Conservation (phyloP, 2,113 vertebrate genomes). For the Zingel zingel region DNA sequence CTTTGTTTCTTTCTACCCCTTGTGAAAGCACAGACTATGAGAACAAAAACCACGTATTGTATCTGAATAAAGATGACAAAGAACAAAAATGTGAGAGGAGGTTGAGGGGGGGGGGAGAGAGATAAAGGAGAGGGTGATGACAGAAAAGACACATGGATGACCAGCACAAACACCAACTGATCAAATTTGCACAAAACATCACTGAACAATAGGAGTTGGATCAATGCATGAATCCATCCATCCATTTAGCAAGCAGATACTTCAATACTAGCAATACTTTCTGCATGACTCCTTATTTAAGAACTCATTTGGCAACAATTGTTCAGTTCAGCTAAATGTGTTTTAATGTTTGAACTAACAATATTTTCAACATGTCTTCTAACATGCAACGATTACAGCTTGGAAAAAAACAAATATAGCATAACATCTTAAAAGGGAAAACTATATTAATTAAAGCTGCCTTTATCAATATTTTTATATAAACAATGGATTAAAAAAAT, state of each 20-base stretch:
- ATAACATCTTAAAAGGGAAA: not conserved
- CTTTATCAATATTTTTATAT: not conserved
- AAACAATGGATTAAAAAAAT: not conserved
- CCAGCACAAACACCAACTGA: slow-evolving; percentile 16
- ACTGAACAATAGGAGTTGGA: not conserved
- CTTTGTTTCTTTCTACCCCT: slow-evolving; percentile 56
- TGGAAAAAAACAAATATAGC: not conserved
- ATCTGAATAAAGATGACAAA: slow-evolving; percentile 59
- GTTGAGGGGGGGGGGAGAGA: not conserved
- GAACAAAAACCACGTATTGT: slow-evolving; percentile 64
- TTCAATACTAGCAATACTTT: not conserved
- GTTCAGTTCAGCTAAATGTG: not conserved
- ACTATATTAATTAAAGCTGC: not conserved
- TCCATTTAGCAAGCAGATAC: not conserved
- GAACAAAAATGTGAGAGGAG: slow-evolving; percentile 50
- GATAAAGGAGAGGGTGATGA: slow-evolving; percentile 15
- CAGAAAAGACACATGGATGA: slow-evolving; percentile 21
- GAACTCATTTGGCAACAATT: not conserved
- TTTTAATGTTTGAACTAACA: not conserved
- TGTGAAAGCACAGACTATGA: slow-evolving; percentile 49
- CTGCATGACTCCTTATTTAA: not conserved
- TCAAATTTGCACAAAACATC: slow-evolving; percentile 22
- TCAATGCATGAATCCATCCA: not conserved
- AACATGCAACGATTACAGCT: not conserved
- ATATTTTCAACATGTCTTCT: not conserved